Evolutionary conservation across 2,797 vertebrate genomes (phyloP), one percentile per base, ranked within the genome.

Genomic region (Linurgus olivaceus): DNA sequence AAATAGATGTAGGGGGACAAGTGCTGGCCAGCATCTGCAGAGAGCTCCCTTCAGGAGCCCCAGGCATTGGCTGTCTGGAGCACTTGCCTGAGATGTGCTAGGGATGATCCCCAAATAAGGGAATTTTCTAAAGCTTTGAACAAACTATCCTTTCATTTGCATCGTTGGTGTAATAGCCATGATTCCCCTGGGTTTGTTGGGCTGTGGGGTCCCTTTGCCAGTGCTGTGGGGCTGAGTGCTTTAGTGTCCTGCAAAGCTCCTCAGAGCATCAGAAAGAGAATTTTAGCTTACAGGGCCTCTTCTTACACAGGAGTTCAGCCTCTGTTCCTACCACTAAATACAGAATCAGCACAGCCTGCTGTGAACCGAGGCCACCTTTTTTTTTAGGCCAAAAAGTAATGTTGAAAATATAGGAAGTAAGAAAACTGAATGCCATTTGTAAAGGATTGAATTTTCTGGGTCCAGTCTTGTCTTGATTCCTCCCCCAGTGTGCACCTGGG

Each of bases 401-500:
- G 9, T 29, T 93, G 63, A 68, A 92, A 85, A 85, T 82, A 65
- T 12, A 87, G n/a, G 33, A 63, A 87, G 28, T 66, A 58, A 85
- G 54, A 79, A 85, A 70, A 70, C 29, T 42, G 26, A 77, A 50
- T 31, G 48, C 31, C 17, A 7, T 77, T 79, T 84, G 18, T 73
- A 66, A 94, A 71, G 15, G 13, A 47, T 47, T 91, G 55, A 38
- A 79, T 94, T 90, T 94, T 81, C 44, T 82, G 18, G 8, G 10
- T 65, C 21, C 20, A 26, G 7, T 81, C 50, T 78, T 92, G 63
- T 74, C 14, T 68, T 95, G 88, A 62, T 96, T 95, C 93, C 76
- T 97, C 92, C 76, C 44, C 38, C 96, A 99, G 99, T 99, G 98
- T 99, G 99, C 70, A 99, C 98, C 82, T 99, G 99, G 99, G 98